These are phyloP conservation scores for Chionodraco myersi DNA, from an alignment of 2,113 vertebrate genomes.

Conservation along the genomic window DNA sequence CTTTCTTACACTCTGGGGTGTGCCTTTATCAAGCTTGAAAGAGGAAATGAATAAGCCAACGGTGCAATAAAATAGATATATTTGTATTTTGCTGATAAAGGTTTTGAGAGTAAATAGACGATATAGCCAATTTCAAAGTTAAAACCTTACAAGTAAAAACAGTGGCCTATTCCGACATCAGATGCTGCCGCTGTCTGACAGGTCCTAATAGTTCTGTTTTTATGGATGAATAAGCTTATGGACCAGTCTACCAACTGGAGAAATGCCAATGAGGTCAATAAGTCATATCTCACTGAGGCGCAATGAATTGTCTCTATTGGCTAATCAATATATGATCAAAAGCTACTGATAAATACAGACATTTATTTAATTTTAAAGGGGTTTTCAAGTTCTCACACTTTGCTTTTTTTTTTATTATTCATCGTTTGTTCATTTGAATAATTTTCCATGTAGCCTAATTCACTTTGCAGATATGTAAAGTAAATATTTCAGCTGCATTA, in stretches of 20 bases:
- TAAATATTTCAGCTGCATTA: neutral
- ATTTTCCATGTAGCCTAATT: neutral
- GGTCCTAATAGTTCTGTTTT: neutral
- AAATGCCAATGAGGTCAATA: neutral
- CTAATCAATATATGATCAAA: neutral
- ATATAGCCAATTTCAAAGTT: conserved; percentile 11
- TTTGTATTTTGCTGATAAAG: neutral
- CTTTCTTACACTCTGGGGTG: conserved; percentile 15
- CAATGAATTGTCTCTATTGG: neutral
- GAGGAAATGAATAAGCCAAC: conserved; percentile 38
- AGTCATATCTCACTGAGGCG: neutral
- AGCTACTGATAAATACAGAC: conserved; percentile 4
- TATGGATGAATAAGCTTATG: neutral
- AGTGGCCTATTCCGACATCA: neutral
- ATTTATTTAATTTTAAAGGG: neutral
- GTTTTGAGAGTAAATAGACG: neutral
- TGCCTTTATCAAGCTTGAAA: conserved; percentile 1
- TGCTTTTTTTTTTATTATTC: neutral
- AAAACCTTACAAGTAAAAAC: neutral
- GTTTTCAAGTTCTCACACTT: neutral
- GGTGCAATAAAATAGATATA: conserved; percentile 9
- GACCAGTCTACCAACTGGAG: neutral
- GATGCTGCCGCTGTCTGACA: neutral
- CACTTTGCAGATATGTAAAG: neutral
- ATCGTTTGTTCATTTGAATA: neutral